Evolutionary conservation across 2,113 vertebrate species (phyloP).

Genomic region (Silurus meridionalis): DNA sequence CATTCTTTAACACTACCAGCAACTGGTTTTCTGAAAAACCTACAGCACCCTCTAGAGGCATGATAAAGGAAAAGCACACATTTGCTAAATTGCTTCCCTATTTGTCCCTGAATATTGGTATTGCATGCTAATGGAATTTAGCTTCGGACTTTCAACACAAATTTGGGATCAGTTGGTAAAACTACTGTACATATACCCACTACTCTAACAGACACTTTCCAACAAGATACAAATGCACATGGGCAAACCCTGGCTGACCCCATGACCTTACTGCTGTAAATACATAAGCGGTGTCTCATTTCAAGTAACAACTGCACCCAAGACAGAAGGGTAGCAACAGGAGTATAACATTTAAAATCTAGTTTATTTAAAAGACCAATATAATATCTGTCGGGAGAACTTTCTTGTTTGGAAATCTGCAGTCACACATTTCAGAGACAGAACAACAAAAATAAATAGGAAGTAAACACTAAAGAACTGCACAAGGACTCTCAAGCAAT

Average conservation of each 20-base stretch:
- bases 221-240: constrained; percentile 19
- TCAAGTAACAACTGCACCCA: constrained; percentile 40
- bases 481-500: constrained; percentile 19
- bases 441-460: neutral
- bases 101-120: neutral
- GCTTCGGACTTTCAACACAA: neutral
- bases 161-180: neutral
- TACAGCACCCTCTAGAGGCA: constrained; percentile 10
- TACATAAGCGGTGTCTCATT: constrained; percentile 34
- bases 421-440: constrained; percentile 12
- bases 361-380: constrained; percentile 27
- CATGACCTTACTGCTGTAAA: constrained; percentile 44
- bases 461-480: constrained; percentile 30
- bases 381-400: neutral
- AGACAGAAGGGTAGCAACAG: constrained; percentile 17
- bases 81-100: neutral
- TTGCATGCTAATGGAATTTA: neutral
- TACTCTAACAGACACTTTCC: constrained; percentile 15
- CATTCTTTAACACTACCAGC: neutral
- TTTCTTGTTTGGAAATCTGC: constrained; percentile 15
- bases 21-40: neutral
- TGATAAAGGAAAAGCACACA: neutral
- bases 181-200: constrained; percentile 3
- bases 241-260: neutral
- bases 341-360: constrained; percentile 30